Percentiles rank a stretch among this genome's conserved stretches.
phyloP scores from a whole-genome alignment of 1,140 invertebrate species.

The Gryllus bimaculatus region DNA sequence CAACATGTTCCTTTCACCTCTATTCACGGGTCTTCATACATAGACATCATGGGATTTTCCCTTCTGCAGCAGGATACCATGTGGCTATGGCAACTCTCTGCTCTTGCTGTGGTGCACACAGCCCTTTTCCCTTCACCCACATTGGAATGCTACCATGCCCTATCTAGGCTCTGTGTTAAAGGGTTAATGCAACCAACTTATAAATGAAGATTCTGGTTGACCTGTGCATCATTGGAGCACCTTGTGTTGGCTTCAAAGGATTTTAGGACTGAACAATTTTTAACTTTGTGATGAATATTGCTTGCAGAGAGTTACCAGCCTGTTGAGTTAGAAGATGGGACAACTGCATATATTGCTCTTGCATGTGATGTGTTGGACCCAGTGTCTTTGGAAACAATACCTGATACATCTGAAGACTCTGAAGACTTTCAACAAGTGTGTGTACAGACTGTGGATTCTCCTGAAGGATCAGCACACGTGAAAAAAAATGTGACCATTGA shows the following conservation, averaged over 20 bases:
- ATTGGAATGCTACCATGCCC: no score
- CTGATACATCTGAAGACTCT: slow-evolving; percentile 10
- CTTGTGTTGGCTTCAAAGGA: not conserved
- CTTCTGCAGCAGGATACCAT: no score
- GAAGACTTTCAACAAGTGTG: not conserved
- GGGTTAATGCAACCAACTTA: no score
- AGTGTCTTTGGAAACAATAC: not conserved
- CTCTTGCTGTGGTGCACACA: no score
- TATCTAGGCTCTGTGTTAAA: no score
- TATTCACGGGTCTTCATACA: no score
- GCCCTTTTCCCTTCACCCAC: no score
- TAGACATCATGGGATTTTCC: no score
- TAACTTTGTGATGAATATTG: not conserved
- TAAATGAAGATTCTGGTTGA: not conserved
- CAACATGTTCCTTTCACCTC: no score
- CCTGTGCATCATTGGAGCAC: not conserved
- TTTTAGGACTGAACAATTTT: not conserved
- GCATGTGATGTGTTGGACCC: slow-evolving; percentile 11
- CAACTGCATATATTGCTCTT: slow-evolving; percentile 17
- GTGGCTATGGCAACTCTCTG: no score
- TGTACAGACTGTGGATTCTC: not conserved
- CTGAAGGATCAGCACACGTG: not conserved
- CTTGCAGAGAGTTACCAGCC: slow-evolving; percentile 16
- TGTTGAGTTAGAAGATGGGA: slow-evolving; percentile 18
- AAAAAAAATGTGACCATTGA: not conserved